These are phyloP conservation scores for Falco concolor DNA, from an alignment of 2,797 vertebrate genomes.

Conservation along the genomic window DNA sequence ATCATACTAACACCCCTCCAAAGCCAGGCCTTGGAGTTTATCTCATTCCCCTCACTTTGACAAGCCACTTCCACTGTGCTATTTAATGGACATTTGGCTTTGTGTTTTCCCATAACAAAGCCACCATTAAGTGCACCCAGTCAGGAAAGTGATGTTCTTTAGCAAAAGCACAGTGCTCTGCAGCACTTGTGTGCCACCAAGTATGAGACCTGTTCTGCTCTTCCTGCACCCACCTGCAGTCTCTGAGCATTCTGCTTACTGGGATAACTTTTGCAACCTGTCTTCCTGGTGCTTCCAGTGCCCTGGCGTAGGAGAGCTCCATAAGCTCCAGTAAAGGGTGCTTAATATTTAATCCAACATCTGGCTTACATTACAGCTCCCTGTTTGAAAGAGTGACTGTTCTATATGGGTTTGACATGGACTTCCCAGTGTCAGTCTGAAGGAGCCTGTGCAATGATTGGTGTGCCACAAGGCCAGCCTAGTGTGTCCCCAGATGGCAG, in stretches of 20 bases:
- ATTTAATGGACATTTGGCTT: neutral
- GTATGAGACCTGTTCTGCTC: neutral
- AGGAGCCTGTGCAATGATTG: fast-evolving
- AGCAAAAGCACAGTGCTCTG: neutral
- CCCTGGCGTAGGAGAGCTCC: neutral
- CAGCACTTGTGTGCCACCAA: neutral
- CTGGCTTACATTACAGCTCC: neutral
- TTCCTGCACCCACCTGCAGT: neutral
- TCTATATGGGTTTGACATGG: neutral
- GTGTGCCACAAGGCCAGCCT: neutral
- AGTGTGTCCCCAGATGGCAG: neutral
- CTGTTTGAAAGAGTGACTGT: neutral
- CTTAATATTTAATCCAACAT: neutral
- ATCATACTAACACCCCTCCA: neutral
- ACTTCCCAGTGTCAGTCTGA: neutral
- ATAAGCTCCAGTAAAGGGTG: neutral
- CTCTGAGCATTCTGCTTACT: neutral
- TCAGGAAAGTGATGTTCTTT: neutral
- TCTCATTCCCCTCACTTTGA: neutral
- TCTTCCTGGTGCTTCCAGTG: neutral
- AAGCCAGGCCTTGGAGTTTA: neutral
- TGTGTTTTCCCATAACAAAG: neutral
- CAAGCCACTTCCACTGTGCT: neutral
- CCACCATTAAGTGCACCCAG: neutral
- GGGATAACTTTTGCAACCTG: neutral